A percentile compares a stretch with the other conserved stretches of the same genome.
Conservation (phyloP, 2,797 vertebrate genomes). For the Chaenodraco wilsoni region DNA sequence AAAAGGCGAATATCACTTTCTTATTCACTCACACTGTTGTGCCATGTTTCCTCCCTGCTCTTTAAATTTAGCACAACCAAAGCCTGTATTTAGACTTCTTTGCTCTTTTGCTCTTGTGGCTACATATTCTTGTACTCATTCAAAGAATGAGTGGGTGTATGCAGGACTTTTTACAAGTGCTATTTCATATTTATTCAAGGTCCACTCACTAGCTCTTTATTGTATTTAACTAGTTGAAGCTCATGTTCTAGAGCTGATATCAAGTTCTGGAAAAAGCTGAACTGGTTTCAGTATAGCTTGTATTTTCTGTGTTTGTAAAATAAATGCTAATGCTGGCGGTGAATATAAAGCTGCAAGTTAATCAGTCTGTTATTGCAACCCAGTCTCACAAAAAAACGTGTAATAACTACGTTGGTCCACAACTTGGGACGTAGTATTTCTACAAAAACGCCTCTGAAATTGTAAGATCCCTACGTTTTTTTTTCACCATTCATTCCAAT, state of each 20-base stretch:
- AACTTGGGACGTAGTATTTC: too few species aligned
- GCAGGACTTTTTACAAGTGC: slow-evolving; percentile 11
- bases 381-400: too few species aligned
- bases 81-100: slow-evolving; percentile 61
- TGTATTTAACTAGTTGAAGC: background rate
- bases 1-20: slow-evolving; percentile 40
- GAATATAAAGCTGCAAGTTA: background rate
- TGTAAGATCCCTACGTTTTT: too few species aligned
- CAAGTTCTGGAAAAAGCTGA: slow-evolving; percentile 12
- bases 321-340: background rate
- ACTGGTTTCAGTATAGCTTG: background rate
- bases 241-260: slow-evolving; percentile 3
- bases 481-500: too few species aligned
- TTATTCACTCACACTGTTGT: slow-evolving; percentile 44
- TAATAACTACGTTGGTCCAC: too few species aligned
- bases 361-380: background rate
- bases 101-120: slow-evolving; percentile 43
- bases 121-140: slow-evolving; percentile 33
- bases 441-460: too few species aligned
- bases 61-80: slow-evolving; percentile 63
- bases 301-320: background rate
- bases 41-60: slow-evolving; percentile 34
- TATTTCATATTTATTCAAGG: slow-evolving; percentile 28
- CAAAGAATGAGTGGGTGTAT: slow-evolving; percentile 47
- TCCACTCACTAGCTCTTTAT: slow-evolving; percentile 20